Percentiles rank a stretch among this genome's conserved stretches.
Conservation (phyloP, 2,888 invertebrate species). For the Oscheius sp. region DNA sequence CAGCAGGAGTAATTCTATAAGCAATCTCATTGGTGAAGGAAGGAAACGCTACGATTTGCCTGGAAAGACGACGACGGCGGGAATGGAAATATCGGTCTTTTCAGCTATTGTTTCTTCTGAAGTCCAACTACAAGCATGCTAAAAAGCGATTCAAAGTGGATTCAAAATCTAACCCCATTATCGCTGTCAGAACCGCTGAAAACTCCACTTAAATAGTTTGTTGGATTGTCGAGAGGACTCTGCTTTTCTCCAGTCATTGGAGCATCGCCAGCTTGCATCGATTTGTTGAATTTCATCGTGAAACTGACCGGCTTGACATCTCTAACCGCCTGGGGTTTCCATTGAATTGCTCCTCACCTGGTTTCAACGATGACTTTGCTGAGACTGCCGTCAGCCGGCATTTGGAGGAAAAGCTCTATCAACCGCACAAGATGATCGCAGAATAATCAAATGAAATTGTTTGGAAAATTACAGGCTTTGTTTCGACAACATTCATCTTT, state of each 20-base stretch:
- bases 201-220: constrained; percentile 16
- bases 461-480: no score
- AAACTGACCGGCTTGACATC: constrained; percentile 9
- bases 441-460: no score
- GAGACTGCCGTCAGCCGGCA: constrained; percentile 4
- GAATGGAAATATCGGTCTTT: background rate
- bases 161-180: background rate
- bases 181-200: background rate
- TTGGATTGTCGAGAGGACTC: no score
- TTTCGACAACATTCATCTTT: no score
- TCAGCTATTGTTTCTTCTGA: background rate
- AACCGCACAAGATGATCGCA: constrained; percentile 10
- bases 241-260: background rate
- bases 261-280: background rate
- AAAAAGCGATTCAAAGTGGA: no score
- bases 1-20: constrained; percentile 13
- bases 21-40: no score
- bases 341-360: no score
- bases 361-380: background rate
- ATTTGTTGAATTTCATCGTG: background rate
- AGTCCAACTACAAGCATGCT: background rate
- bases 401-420: constrained; percentile 4
- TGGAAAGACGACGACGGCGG: no score
- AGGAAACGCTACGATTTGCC: no score
- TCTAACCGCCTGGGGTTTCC: background rate